Evolutionary conservation across 2,113 vertebrate genomes (phyloP).

Genomic region (Passer montanus): DNA sequence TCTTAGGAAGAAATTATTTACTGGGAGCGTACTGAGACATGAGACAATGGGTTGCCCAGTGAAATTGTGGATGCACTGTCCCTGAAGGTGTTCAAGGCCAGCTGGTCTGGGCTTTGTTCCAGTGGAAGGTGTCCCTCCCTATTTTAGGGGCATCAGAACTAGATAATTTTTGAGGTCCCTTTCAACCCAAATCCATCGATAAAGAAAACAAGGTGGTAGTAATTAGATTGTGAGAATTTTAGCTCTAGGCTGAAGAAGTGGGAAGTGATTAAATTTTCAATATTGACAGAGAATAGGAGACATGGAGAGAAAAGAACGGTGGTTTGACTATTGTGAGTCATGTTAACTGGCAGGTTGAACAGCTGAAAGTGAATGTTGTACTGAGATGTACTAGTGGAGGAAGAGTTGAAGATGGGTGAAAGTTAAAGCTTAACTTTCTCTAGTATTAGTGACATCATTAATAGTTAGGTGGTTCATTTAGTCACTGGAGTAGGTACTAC

Average conservation of each 20-base stretch:
- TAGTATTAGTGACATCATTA: not conserved
- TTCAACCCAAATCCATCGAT: not conserved
- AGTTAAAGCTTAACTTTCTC: not conserved
- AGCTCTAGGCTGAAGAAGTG: not conserved
- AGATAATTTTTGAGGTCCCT: not conserved
- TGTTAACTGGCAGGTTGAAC: not conserved
- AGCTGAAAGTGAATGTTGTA: not conserved
- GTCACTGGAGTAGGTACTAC: not conserved
- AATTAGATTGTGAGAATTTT: not conserved
- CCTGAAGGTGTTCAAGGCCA: not conserved
- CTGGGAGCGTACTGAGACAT: not conserved
- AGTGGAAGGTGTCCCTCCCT: not conserved
- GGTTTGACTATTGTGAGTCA: not conserved
- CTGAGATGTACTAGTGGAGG: not conserved
- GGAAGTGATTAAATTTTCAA: not conserved
- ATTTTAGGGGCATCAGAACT: not conserved
- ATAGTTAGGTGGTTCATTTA: not conserved
- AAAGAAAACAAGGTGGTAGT: not conserved
- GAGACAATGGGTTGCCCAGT: not conserved
- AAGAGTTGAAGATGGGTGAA: not conserved
- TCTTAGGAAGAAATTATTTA: not conserved
- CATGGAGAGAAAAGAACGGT: not conserved
- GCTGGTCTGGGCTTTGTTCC: not conserved
- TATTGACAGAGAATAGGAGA: not conserved
- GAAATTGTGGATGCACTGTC: not conserved